A percentile compares a stretch with the other conserved stretches of the same genome.
Conservation (phyloP, 2,888 invertebrate genomes). For the Napeogenes sylphis region DNA sequence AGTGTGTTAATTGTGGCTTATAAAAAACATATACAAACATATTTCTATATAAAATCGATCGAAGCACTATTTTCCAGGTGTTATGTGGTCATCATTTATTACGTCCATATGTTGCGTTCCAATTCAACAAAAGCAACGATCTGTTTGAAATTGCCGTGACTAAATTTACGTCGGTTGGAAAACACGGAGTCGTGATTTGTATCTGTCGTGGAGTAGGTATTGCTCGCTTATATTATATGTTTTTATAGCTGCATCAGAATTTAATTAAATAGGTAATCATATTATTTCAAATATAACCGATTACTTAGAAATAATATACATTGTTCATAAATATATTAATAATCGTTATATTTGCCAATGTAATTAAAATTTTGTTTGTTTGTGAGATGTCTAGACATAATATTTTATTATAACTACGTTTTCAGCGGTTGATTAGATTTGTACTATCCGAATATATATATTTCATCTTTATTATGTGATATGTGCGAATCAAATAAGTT, state of each 20-base stretch:
- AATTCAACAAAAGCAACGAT: constrained; percentile 35
- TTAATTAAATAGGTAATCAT: background rate
- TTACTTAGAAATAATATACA: too few relatives aligned
- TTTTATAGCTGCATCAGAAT: constrained; percentile 47
- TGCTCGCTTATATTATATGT: constrained; percentile 38
- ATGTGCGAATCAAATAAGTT: too few relatives aligned
- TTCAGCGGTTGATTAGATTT: too few relatives aligned
- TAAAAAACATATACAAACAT: constrained; percentile 21
- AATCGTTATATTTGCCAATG: too few relatives aligned
- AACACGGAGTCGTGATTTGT: constrained; percentile 37
- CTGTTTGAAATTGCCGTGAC: constrained; percentile 33
- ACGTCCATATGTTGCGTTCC: constrained; percentile 39
- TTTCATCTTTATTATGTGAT: too few relatives aligned
- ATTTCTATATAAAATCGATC: constrained; percentile 31
- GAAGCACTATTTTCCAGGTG: constrained; percentile 40
- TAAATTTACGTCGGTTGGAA: constrained; percentile 32
- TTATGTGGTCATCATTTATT: constrained; percentile 43
- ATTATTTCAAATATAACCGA: background rate
- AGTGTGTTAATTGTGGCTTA: background rate
- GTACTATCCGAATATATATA: too few relatives aligned
- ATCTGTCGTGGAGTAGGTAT: constrained; percentile 31
- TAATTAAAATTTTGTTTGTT: too few relatives aligned
- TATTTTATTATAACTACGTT: too few relatives aligned
- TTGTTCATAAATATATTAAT: too few relatives aligned
- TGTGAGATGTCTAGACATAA: too few relatives aligned